Conservation (phyloP, 1,140 invertebrate species). For the Uloborus diversus region DNA sequence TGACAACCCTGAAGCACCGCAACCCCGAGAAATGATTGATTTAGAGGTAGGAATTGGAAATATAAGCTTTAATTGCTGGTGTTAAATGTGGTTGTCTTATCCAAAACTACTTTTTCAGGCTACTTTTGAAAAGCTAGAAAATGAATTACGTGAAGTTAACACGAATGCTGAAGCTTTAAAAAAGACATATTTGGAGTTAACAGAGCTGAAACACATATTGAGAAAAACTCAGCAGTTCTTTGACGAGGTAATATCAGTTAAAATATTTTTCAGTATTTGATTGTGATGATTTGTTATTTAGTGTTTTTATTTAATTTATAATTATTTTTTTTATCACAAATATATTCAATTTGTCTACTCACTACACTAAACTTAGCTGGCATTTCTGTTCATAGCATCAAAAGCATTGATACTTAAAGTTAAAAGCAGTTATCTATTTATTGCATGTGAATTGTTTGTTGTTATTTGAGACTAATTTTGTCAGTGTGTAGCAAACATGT, state of each 20-base stretch:
- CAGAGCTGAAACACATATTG: slow-evolving; percentile 77
- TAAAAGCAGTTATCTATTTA: too few relatives aligned
- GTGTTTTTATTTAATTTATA: too few relatives aligned
- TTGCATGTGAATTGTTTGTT: too few relatives aligned
- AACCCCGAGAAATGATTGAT: slow-evolving; percentile 96
- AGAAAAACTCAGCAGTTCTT: slow-evolving; percentile 71
- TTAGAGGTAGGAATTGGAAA: slow-evolving; percentile 76
- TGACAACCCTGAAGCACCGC: slow-evolving; percentile 92
- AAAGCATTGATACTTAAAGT: too few relatives aligned
- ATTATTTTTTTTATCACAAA: too few relatives aligned
- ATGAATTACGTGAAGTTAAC: slow-evolving; percentile 69
- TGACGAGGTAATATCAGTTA: slow-evolving; percentile 65
- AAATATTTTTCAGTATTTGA: not conserved
- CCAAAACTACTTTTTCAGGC: slow-evolving; percentile 59
- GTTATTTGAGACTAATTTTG: too few relatives aligned
- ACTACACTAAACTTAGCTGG: too few relatives aligned
- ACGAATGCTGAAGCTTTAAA: slow-evolving; percentile 71
- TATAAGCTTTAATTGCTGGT: not conserved
- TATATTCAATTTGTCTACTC: too few relatives aligned
- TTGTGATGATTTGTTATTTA: not conserved
- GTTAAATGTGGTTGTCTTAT: not conserved
- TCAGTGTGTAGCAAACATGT: too few relatives aligned
- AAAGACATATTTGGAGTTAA: slow-evolving; percentile 79
- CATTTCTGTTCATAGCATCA: too few relatives aligned
- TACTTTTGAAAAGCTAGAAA: slow-evolving; percentile 68